Evolutionary conservation across 35 echinoderm and acorn worm genomes (phyloP), one percentile per base, ranked within the genome.

Genomic region (Diadema setosum): DNA sequence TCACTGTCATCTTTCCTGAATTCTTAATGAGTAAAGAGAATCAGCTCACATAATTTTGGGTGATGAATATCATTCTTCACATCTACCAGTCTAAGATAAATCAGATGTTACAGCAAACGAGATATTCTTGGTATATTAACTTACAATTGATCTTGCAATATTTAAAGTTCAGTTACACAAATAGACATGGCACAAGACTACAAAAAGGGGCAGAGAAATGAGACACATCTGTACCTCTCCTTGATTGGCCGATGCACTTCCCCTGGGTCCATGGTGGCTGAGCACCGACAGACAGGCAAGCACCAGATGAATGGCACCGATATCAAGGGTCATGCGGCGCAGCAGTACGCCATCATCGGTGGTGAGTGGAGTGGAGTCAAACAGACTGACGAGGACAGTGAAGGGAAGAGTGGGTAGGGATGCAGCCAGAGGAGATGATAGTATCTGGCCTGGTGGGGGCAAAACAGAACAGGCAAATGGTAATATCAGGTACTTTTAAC

Each of bases 281-380:
- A 99, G 80, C 2, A 99, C 90, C 24, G 96, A 90, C 58, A 99
- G 70, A 67, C 93, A 99, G 9, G 96, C 96, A 29, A 99, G 65
- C 12, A 99, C 61, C 0, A 99, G 92, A 58, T 99, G 96, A 52
- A 99, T 65, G 9, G 93, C 93, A 4, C 96, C 96, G 20, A 93
- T 99, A 50, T 99, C 96, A 32, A 99, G 82, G 23, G 89, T 95
- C 92, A 94, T 94, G 42, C 89, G 69, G 24, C 96, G 45, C 55
- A 99, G 83, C n/a, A 99, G 48, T 67, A 99, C 96, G 0, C 96
- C 96, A 80, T 99, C 96, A 86, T 99, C 96, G 26, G 96, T 99
- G 45, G 92, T 94, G 44, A 99, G 75, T 7, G 93, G 90, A n/a
- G 96, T 95, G 81, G 89, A 89, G 46, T 99, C 85, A 88, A 99